Conservation (phyloP, 30 jellyfish, hydroid and myxozoan genomes). For the Hydra vulgaris region DNA sequence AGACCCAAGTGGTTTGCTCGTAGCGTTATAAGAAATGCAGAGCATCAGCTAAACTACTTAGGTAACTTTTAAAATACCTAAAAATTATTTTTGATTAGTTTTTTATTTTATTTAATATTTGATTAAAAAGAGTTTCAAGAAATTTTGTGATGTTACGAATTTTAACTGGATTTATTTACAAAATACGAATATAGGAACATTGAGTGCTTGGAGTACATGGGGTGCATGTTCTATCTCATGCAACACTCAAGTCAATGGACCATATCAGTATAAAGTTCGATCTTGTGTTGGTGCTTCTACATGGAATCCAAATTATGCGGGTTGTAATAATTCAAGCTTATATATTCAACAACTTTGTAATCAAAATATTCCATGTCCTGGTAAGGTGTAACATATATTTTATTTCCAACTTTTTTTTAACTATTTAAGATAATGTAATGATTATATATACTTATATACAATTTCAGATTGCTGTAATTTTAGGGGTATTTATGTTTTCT, state of each 20-base stretch:
- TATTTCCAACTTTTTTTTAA: not conserved
- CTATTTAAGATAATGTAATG: no score
- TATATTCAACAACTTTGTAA: not conserved
- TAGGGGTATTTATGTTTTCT: no score
- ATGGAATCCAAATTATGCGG: not conserved
- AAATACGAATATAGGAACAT: not conserved
- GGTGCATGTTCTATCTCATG: constrained; percentile 1
- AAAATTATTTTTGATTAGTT: no score
- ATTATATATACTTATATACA: no score
- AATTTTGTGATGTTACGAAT: no score
- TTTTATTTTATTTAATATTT: no score
- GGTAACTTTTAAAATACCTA: no score
- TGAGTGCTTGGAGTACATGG: not conserved
- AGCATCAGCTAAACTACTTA: no score
- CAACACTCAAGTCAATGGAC: not conserved
- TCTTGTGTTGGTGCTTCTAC: not conserved
- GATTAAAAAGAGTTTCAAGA: no score
- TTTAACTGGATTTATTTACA: not conserved
- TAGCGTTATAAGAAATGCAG: no score
- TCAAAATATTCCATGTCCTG: not conserved
- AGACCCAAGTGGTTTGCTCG: no score
- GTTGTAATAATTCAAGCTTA: not conserved
- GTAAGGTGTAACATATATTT: not conserved
- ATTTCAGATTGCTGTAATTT: no score
- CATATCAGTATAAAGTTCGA: not conserved